These are phyloP conservation scores for Aquatica leii DNA, from an alignment of 2,888 invertebrate species.

Conservation along the genomic window DNA sequence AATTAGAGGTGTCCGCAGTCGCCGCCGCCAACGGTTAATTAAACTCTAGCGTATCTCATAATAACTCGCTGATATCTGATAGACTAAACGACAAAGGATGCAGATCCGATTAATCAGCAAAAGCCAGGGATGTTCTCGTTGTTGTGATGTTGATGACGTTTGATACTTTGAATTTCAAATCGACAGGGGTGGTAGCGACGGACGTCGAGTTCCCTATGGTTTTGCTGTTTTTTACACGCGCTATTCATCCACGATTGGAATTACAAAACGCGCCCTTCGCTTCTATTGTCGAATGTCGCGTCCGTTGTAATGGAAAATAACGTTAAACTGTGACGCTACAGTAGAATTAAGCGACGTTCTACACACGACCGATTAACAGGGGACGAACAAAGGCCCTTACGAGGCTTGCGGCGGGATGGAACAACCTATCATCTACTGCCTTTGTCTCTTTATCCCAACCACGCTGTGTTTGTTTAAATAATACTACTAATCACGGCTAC, in stretches of 20 bases:
- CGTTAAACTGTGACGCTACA: slow-evolving; percentile 50
- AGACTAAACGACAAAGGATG: slow-evolving; percentile 41
- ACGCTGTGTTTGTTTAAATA: slow-evolving; percentile 38
- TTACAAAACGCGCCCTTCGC: slow-evolving; percentile 46
- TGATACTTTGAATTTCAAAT: slow-evolving; percentile 56
- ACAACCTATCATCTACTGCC: slow-evolving; percentile 37
- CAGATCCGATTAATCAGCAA: slow-evolving; percentile 46
- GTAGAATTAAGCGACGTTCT: slow-evolving; percentile 36
- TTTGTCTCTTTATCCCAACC: slow-evolving; percentile 36
- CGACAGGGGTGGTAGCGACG: slow-evolving; percentile 43
- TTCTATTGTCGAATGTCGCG: slow-evolving; percentile 38
- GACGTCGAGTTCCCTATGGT: slow-evolving; percentile 28
- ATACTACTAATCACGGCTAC: slow-evolving; percentile 36
- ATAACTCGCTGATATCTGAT: slow-evolving; percentile 39
- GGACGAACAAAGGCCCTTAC: slow-evolving; percentile 38
- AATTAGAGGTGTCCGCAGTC: slow-evolving; percentile 45
- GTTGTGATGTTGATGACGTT: slow-evolving; percentile 49
- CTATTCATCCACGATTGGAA: slow-evolving; percentile 41
- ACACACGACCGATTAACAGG: slow-evolving; percentile 39
- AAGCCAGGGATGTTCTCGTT: slow-evolving; percentile 41
- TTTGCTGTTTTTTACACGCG: slow-evolving; percentile 31
- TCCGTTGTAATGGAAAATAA: slow-evolving; percentile 51
- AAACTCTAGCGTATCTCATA: slow-evolving; percentile 39
- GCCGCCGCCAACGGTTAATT: slow-evolving; percentile 45
- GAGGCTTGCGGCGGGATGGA: slow-evolving; percentile 38